Evolutionary conservation across 2,797 vertebrate genomes (phyloP).

Genomic region (Gallinago solitaria): DNA sequence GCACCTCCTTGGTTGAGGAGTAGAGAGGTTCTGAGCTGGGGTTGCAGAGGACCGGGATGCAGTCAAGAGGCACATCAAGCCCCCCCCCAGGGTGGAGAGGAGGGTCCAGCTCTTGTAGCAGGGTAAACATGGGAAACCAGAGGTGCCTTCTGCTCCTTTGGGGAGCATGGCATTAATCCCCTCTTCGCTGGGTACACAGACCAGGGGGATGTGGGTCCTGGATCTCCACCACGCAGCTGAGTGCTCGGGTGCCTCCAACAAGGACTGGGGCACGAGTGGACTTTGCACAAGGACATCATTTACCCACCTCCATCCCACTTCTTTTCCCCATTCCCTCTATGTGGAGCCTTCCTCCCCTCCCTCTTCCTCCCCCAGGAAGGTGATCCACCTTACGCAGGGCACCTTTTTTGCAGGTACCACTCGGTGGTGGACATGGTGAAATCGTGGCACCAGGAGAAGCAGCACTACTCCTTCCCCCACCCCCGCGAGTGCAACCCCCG

Average conservation of each 20-base stretch:
- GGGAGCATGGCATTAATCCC: background rate
- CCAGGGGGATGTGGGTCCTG: background rate
- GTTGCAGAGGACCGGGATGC: background rate
- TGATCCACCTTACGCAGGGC: fast-evolving
- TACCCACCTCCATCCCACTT: background rate
- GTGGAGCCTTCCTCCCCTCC: background rate
- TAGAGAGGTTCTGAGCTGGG: background rate
- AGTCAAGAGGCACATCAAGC: background rate
- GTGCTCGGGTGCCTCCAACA: fast-evolving
- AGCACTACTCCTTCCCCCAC: slow-evolving; percentile 81
- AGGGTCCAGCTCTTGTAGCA: background rate
- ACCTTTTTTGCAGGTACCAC: slow-evolving; percentile 73
- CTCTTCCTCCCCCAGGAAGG: fast-evolving
- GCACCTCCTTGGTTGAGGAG: background rate
- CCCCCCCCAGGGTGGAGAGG: background rate
- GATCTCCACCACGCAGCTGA: background rate
- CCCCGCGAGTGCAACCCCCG: slow-evolving; percentile 69
- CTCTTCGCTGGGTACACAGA: background rate
- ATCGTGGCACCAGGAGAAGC: slow-evolving; percentile 87
- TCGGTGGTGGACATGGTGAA: slow-evolving; percentile 84
- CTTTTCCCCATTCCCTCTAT: background rate
- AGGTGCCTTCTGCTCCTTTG: background rate
- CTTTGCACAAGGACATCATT: background rate
- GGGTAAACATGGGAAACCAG: background rate
- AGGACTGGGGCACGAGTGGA: background rate